Conservation (phyloP, 92 coral and sea anemone genomes). For the Paragorgia papillata region DNA sequence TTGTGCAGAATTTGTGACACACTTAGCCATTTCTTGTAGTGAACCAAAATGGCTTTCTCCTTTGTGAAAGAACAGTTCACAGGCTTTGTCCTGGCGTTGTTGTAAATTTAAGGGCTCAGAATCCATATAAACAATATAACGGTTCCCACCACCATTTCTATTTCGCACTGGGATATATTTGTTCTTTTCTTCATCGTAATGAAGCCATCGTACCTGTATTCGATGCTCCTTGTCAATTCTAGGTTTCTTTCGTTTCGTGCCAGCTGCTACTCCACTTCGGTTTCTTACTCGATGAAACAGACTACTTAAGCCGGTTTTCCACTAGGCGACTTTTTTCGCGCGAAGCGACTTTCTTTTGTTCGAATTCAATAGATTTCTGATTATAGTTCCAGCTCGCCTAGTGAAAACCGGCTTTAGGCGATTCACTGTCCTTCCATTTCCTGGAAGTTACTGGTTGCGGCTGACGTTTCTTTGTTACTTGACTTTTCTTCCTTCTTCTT, state of each 20-base stretch:
- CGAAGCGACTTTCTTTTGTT: no score
- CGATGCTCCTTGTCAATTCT: slow-evolving; percentile 49
- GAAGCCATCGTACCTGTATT: slow-evolving; percentile 53
- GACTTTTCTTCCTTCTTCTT: not conserved
- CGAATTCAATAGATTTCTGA: no score
- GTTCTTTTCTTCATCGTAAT: no score
- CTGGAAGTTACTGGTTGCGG: not conserved
- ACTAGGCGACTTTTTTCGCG: no score
- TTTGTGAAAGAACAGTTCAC: slow-evolving; percentile 32
- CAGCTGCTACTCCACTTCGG: not conserved
- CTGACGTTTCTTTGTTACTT: not conserved
- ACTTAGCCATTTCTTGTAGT: slow-evolving; percentile 47
- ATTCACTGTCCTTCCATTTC: slow-evolving; percentile 25
- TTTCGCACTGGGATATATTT: slow-evolving; percentile 45
- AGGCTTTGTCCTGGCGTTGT: slow-evolving; percentile 37
- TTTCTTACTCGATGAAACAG: slow-evolving; percentile 41
- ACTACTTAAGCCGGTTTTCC: no score
- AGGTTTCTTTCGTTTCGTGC: slow-evolving; percentile 24
- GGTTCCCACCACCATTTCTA: slow-evolving; percentile 56
- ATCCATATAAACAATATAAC: slow-evolving; percentile 40
- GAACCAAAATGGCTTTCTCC: slow-evolving; percentile 50
- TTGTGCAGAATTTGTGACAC: slow-evolving; percentile 42
- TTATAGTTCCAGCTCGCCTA: no score
- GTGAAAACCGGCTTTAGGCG: no score
- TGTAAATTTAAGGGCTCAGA: slow-evolving; percentile 33